Conservation (phyloP, 2,113 vertebrate genomes). For the Calyptommatus sinebrachiatus region DNA sequence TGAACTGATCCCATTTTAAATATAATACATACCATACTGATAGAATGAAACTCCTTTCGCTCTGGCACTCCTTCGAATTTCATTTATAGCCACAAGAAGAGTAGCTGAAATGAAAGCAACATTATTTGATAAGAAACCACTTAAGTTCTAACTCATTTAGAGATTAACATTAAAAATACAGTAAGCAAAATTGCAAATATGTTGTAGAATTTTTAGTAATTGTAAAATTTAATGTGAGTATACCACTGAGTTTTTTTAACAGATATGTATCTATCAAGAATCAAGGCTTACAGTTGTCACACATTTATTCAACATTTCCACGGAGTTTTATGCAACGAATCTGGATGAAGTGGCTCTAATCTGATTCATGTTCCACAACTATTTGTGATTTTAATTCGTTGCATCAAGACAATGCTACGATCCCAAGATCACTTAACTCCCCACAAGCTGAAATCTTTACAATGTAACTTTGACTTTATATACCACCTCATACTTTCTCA, state of each 20-base stretch:
- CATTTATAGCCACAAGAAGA: slow-evolving; percentile 93
- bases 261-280: neutral
- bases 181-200: neutral
- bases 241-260: neutral
- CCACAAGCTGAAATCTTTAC: too few species aligned
- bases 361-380: neutral
- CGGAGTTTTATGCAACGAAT: neutral
- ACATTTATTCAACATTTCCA: neutral
- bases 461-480: too few species aligned
- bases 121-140: neutral
- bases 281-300: neutral
- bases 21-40: slow-evolving; percentile 86
- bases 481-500: too few species aligned
- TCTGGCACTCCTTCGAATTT: slow-evolving; percentile 88
- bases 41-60: slow-evolving; percentile 87
- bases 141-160: neutral
- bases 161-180: neutral
- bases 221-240: neutral
- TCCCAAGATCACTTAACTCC: too few species aligned
- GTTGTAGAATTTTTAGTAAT: neutral
- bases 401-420: neutral
- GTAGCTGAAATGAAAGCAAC: slow-evolving; percentile 82
- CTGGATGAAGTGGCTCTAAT: neutral
- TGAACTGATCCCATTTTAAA: slow-evolving; percentile 26
- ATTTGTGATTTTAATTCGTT: too few species aligned